Evolutionary conservation across 30 jellyfish, hydroid and myxozoan species (phyloP).

Genomic region (Rhopilema esculentum): DNA sequence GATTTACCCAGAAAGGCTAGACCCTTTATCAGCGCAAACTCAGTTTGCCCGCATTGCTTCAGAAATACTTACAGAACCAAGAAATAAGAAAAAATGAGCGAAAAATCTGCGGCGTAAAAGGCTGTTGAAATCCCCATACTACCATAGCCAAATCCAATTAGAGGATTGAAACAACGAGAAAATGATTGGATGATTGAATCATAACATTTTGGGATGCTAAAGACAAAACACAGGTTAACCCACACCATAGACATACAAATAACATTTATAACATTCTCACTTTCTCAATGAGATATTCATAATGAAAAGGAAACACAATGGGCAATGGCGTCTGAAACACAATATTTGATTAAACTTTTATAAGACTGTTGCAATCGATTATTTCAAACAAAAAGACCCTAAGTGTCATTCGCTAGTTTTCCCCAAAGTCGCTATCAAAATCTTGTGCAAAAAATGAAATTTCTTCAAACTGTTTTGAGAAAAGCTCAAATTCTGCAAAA

Average conservation of each 20-base stretch:
- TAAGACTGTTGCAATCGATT: not conserved
- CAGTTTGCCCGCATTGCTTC: no score
- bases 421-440: not conserved
- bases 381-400: not conserved
- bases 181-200: not conserved
- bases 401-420: not conserved
- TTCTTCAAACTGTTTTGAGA: not conserved
- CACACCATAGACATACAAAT: not conserved
- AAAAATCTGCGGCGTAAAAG: not conserved
- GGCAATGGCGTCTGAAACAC: slow-evolving; percentile 16
- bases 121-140: not conserved
- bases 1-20: no score
- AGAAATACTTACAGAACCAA: not conserved
- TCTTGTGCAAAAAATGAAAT: not conserved
- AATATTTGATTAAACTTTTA: slow-evolving; percentile 3
- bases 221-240: not conserved
- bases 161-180: not conserved
- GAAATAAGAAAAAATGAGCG: not conserved
- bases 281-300: not conserved
- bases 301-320: not conserved
- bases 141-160: not conserved
- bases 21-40: no score
- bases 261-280: not conserved
- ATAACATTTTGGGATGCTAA: not conserved
- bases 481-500: no score